Evolutionary conservation across 2,113 vertebrate genomes (phyloP).

Genomic region (Pao palembangensis): DNA sequence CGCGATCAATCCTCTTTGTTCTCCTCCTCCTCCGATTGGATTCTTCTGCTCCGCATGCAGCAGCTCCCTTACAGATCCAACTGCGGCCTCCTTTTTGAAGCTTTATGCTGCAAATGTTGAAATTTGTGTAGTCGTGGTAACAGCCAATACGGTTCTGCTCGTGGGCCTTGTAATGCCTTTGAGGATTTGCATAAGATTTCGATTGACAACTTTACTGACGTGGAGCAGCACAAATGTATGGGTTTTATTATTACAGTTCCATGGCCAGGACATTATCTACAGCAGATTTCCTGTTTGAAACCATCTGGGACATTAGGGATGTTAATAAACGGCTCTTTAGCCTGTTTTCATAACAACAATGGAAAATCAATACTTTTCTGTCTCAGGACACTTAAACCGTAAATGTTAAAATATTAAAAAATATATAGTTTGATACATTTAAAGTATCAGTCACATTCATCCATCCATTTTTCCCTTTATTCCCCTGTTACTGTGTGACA

Average conservation of each 20-base stretch:
- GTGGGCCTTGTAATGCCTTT: slow-evolving; percentile 11
- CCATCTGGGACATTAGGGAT: slow-evolving; percentile 24
- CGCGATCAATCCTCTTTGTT: slow-evolving; percentile 44
- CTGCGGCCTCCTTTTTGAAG: slow-evolving; percentile 11
- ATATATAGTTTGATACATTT: too few relatives aligned
- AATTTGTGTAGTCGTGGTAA: neutral
- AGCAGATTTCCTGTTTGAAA: slow-evolving; percentile 11
- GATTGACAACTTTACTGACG: slow-evolving; percentile 26
- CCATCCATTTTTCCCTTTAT: too few relatives aligned
- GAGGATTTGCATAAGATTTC: slow-evolving; percentile 5
- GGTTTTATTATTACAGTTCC: slow-evolving; percentile 19
- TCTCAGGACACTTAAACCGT: too few relatives aligned
- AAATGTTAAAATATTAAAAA: too few relatives aligned
- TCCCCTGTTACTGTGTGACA: too few relatives aligned
- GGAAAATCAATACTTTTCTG: too few relatives aligned
- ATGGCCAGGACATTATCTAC: slow-evolving; percentile 25
- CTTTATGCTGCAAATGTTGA: slow-evolving; percentile 37
- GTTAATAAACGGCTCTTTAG: too few relatives aligned
- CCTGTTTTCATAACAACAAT: too few relatives aligned
- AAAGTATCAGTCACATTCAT: too few relatives aligned
- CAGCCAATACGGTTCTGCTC: slow-evolving; percentile 13
- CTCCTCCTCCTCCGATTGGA: slow-evolving; percentile 27
- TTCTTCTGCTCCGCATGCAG: slow-evolving; percentile 21
- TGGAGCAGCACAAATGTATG: slow-evolving; percentile 17
- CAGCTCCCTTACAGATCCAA: slow-evolving; percentile 17